These are phyloP conservation scores for Dendronephthya gigantea DNA, from an alignment of 64 coral and sea anemone species.

Conservation along the genomic window DNA sequence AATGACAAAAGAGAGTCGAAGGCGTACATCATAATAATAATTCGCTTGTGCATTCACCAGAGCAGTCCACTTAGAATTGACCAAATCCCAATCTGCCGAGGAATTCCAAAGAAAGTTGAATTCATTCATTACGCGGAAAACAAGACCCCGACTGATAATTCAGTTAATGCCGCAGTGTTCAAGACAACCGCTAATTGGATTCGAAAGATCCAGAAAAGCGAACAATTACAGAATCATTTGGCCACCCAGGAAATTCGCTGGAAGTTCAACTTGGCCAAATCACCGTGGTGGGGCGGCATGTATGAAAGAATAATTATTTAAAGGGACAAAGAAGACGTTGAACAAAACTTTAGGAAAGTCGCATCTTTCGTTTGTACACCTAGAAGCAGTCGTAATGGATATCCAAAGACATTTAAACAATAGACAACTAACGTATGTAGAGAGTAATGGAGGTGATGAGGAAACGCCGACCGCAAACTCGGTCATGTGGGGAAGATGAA, in stretches of 20 bases:
- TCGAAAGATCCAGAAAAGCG: too few relatives aligned
- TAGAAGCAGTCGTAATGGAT: not conserved
- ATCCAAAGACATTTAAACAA: not conserved
- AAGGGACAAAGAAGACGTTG: too few relatives aligned
- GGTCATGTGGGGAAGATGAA: too few relatives aligned
- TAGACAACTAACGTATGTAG: too few relatives aligned
- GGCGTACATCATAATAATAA: constrained; percentile 37
- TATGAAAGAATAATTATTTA: too few relatives aligned
- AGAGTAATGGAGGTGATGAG: too few relatives aligned
- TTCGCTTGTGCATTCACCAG: not conserved
- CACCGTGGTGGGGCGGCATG: constrained; percentile 1
- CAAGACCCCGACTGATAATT: not conserved
- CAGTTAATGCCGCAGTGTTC: not conserved
- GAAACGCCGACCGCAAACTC: too few relatives aligned
- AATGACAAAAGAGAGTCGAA: constrained; percentile 18
- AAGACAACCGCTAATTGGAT: not conserved
- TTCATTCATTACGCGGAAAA: not conserved
- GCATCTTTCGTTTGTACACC: not conserved
- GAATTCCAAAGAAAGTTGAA: constrained; percentile 1
- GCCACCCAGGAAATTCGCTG: not conserved
- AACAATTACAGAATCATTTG: too few relatives aligned
- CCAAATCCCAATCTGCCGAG: not conserved
- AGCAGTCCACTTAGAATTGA: not conserved
- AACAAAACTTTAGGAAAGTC: too few relatives aligned
- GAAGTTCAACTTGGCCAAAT: not conserved